phyloP scores from a whole-genome alignment of 2,888 invertebrate genomes.

The Cataglyphis albicans region DNA sequence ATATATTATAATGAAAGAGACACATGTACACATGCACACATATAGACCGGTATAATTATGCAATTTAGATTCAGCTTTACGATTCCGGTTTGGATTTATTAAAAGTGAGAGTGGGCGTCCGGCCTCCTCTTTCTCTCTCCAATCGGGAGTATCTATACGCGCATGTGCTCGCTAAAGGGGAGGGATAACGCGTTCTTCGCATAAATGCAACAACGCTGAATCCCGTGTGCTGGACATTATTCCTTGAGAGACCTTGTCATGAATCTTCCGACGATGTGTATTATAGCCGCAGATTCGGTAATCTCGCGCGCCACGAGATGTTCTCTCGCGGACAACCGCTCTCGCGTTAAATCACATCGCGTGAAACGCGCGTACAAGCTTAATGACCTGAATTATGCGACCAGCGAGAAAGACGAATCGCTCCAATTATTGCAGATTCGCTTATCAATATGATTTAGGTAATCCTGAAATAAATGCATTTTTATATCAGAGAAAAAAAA shows the following conservation, averaged over 20 bases:
- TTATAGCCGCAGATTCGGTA: slow-evolving; percentile 17
- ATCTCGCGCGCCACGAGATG: slow-evolving; percentile 5
- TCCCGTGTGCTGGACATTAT: slow-evolving; percentile 47
- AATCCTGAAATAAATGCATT: neutral
- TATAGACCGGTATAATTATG: slow-evolving; percentile 82
- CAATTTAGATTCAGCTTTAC: slow-evolving; percentile 84
- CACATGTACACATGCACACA: slow-evolving; percentile 15
- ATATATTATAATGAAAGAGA: slow-evolving; percentile 8
- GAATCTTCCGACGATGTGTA: slow-evolving; percentile 37
- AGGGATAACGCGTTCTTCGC: slow-evolving; percentile 56
- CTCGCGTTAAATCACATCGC: neutral
- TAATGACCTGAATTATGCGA: neutral
- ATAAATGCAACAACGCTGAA: slow-evolving; percentile 50
- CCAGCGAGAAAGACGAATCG: neutral
- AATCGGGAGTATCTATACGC: slow-evolving; percentile 50
- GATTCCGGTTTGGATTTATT: slow-evolving; percentile 83
- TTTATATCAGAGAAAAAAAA: neutral
- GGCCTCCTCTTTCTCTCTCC: slow-evolving; percentile 61
- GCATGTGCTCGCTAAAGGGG: neutral
- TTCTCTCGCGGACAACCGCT: neutral
- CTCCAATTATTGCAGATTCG: neutral
- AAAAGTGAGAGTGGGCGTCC: slow-evolving; percentile 83
- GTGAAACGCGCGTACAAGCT: neutral
- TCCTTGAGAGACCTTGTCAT: slow-evolving; percentile 36
- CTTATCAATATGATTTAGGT: neutral